Percentiles rank a stretch among this genome's conserved stretches.
Evolutionary conservation across 2,888 invertebrate genomes (phyloP).

Genomic region (Spicauda simplicius): DNA sequence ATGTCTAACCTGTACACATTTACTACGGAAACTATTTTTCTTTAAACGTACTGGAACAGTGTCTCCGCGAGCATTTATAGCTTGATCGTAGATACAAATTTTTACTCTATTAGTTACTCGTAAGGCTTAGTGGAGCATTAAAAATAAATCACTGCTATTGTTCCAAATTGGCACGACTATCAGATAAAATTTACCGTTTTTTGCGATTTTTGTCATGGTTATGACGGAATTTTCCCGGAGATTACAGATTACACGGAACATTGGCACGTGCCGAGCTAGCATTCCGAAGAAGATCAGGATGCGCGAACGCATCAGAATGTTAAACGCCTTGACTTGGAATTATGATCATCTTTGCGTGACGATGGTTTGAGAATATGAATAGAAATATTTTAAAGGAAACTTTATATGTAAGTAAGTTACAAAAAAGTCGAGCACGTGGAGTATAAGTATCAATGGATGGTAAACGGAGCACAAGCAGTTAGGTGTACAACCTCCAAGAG

Average conservation of each 20-base stretch:
- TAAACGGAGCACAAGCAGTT: too few relatives aligned
- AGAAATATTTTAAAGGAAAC: neutral
- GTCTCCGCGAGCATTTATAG: too few relatives aligned
- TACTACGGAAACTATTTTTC: too few relatives aligned
- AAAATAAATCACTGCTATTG: neutral
- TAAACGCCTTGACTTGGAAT: neutral
- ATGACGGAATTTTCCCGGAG: conserved; percentile 22
- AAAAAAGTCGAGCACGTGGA: too few relatives aligned
- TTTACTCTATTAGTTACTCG: neutral
- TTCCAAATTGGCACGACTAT: neutral
- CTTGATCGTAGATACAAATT: neutral
- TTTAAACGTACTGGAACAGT: too few relatives aligned
- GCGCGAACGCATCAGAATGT: conserved; percentile 11
- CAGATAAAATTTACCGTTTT: conserved; percentile 28
- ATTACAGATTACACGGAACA: conserved; percentile 52
- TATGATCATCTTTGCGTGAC: neutral
- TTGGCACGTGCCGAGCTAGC: conserved; percentile 41
- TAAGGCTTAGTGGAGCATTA: neutral
- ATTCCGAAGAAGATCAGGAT: conserved; percentile 5
- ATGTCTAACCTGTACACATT: neutral
- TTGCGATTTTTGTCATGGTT: conserved; percentile 26
- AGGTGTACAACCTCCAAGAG: neutral
- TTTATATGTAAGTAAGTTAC: neutral
- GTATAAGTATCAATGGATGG: too few relatives aligned
- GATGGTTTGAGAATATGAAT: neutral